Evolutionary conservation across 1,140 invertebrate species (phyloP), one percentile per base, ranked within the genome.

Genomic region (Ruditapes philippinarum): DNA sequence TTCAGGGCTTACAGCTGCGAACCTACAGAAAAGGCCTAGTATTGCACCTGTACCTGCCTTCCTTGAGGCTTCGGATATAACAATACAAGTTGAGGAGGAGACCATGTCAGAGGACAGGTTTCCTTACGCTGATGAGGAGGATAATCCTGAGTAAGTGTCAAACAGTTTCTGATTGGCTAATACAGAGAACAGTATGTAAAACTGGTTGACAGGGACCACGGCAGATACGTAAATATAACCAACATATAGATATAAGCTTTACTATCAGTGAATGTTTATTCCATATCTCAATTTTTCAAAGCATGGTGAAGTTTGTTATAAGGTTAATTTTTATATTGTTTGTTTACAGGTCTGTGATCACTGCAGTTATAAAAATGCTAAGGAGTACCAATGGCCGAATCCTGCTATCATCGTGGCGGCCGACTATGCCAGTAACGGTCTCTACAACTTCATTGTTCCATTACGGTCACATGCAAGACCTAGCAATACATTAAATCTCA

Each of bases 371-470:
- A 97, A 98, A 76, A 99, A 98, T 93, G 98, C 98, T 17, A 98
- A 98, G 92, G 98, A 99, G 92, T 99, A 99, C 96, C 98, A 99
- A 96, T 99, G 99, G 98, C 98, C 98, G 94, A 99, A 99, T 95
- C 98, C 98, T 95, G 99, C 98, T 2, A 99, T 99, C 82, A 99
- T 99, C 89, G 96, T 99, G 68, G 98, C 99, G 0, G 98, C 99
- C 0, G 99, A 99, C 96, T 99, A 98, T 93, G 98, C 99, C n/a
- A 99, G 98, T 79, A 99, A 98, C 96, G 99, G 98, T 78, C 99
- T 99, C 91, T 99, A 99, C 96, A 99, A 99, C 96, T 99, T 99
- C 94, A 99, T 99, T 89, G 98, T 99, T 91, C 99, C 99, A 0
- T 96, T 99, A 79, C 19, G 73, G 5, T 99, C 99, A 54, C 99